These are phyloP conservation scores for Corbicula japonica DNA, from an alignment of 2,888 invertebrate species.

Conservation along the genomic window DNA sequence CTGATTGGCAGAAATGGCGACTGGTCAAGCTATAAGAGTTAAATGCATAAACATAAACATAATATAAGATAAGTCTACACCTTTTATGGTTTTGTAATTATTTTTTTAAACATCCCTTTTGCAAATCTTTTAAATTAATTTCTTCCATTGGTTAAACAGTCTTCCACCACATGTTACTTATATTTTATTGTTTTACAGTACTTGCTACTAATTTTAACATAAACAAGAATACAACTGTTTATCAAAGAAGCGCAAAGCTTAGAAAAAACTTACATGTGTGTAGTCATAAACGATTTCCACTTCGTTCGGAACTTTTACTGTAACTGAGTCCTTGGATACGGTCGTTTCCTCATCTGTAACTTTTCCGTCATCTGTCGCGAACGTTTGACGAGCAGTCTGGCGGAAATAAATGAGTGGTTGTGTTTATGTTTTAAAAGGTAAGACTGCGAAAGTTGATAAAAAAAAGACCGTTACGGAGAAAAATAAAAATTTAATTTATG, in stretches of 20 bases:
- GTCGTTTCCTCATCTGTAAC: constrained; percentile 1
- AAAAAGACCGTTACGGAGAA: too few species aligned
- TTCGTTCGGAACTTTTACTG: not conserved
- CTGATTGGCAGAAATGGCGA: too few species aligned
- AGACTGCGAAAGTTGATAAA: too few species aligned
- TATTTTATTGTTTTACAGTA: not conserved
- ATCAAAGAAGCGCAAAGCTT: not conserved
- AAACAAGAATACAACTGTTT: not conserved
- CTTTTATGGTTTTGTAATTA: not conserved
- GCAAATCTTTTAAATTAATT: too few species aligned
- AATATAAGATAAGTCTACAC: not conserved
- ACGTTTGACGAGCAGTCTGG: not conserved
- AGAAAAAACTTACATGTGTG: not conserved
- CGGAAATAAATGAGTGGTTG: not conserved
- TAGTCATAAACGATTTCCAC: constrained; percentile 2
- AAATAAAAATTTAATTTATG: too few species aligned
- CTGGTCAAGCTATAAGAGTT: too few species aligned
- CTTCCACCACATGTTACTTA: too few species aligned
- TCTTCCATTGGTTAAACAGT: too few species aligned
- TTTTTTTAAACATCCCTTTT: too few species aligned
- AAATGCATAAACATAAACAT: not conserved
- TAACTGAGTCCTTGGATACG: not conserved
- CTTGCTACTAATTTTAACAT: too few species aligned
- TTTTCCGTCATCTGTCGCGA: not conserved
- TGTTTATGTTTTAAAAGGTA: too few species aligned